Evolutionary conservation across 2,113 vertebrate species (phyloP).

Genomic region (cattle (Bos taurus)): ARS-UCD2.0 NC_037330.1:3909001-3909500

Average conservation of each 20-base stretch:
- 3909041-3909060: not conserved
- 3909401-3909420: rapidly evolving
- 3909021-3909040: not conserved
- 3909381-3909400: not conserved
- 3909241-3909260: not conserved
- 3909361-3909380: rapidly evolving
- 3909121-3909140: not conserved
- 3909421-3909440: not conserved
- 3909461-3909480: not conserved
- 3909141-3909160: not conserved
- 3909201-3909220: not conserved
- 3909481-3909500: not conserved
- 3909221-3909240: not conserved
- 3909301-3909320: rapidly evolving
- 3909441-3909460: too few relatives aligned
- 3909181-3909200: not conserved
- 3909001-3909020: not conserved
- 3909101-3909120: not conserved
- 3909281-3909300: rapidly evolving
- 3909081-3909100: not conserved
- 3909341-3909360: rapidly evolving
- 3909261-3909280: too few relatives aligned
- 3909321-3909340: rapidly evolving
- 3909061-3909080: not conserved
- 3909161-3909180: not conserved